Evolutionary conservation across 2,888 invertebrate genomes (phyloP).

Genomic region (Leucophenga montana): DNA sequence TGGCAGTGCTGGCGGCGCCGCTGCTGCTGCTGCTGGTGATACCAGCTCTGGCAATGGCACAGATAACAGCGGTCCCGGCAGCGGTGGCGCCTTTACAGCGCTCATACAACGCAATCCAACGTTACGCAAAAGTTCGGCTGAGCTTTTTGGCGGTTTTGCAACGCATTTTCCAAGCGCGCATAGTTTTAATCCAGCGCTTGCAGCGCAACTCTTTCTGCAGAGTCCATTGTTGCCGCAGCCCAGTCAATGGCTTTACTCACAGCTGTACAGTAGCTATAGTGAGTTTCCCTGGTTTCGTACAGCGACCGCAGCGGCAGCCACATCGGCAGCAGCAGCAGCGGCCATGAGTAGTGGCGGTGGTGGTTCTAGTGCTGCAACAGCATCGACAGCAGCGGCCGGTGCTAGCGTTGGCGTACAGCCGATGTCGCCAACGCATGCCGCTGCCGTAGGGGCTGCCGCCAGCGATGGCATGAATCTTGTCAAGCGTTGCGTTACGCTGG

Average conservation of each 20-base stretch:
- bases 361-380: conserved; percentile 45
- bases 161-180: conserved; percentile 71
- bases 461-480: conserved; percentile 70
- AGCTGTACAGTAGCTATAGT: conserved; percentile 80
- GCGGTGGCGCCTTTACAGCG: conserved; percentile 71
- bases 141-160: conserved; percentile 73
- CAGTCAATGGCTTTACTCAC: conserved; percentile 85
- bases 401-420: conserved; percentile 34
- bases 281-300: conserved; percentile 81
- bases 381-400: conserved; percentile 45
- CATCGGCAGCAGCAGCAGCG: conserved; percentile 48
- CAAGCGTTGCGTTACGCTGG: conserved; percentile 69
- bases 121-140: conserved; percentile 69
- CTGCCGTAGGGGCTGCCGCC: conserved; percentile 31
- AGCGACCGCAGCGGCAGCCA: conserved; percentile 62
- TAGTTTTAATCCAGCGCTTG: conserved; percentile 77
- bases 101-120: conserved; percentile 70
- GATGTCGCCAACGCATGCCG: conserved; percentile 8
- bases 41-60: conserved; percentile 42
- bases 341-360: conserved; percentile 48
- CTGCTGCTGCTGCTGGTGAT: neutral
- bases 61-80: conserved; percentile 41
- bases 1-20: neutral
- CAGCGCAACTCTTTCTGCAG: conserved; percentile 83
- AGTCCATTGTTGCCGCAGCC: conserved; percentile 84